phyloP scores from a whole-genome alignment of 2,113 vertebrate species.

The Equus quagga region DNA sequence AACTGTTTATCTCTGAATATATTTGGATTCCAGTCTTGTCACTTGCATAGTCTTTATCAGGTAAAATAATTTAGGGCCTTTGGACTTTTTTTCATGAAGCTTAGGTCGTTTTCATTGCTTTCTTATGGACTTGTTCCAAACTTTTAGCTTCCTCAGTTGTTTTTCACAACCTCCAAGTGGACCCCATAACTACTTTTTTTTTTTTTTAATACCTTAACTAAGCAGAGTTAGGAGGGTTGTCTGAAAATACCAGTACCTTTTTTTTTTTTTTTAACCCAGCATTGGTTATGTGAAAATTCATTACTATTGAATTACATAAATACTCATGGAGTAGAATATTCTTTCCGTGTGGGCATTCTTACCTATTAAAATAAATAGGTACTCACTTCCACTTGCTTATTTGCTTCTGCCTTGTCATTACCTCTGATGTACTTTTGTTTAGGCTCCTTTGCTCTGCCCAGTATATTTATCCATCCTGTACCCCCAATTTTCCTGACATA shows the following conservation, averaged over 20 bases:
- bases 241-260: background rate
- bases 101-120: constrained; percentile 17
- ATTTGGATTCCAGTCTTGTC: background rate
- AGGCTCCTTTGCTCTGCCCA: background rate
- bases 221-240: background rate
- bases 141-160: background rate
- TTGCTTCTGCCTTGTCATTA: constrained; percentile 32
- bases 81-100: background rate
- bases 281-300: constrained; percentile 3
- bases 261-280: background rate
- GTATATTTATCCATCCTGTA: background rate
- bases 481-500: background rate
- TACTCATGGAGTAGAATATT: background rate
- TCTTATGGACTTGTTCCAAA: background rate
- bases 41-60: background rate
- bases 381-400: background rate
- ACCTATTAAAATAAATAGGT: background rate
- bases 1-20: background rate
- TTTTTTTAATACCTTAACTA: background rate
- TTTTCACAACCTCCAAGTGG: constrained; percentile 40
- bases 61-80: constrained; percentile 30
- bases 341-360: background rate
- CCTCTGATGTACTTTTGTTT: background rate
- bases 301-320: constrained; percentile 9
- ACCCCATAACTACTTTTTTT: background rate